Evolutionary conservation across 2,797 vertebrate species (phyloP).

Genomic region (Leptodactylus fallax): DNA sequence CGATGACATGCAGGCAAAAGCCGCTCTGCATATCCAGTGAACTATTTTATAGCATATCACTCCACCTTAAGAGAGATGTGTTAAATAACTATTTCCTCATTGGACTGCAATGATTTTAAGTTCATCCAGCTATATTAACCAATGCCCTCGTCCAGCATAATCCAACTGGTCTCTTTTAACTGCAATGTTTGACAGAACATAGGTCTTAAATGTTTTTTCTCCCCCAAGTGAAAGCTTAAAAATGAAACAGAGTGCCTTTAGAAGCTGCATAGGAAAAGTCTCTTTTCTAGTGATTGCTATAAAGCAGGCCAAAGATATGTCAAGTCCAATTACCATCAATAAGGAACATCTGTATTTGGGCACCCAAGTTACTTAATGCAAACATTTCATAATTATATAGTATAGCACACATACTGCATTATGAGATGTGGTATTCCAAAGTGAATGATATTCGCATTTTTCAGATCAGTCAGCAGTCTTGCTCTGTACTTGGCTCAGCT

Average conservation of each 20-base stretch:
- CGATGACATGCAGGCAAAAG: neutral
- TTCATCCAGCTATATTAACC: conserved; percentile 53
- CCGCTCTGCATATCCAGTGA: neutral
- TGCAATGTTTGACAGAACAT: conserved; percentile 71
- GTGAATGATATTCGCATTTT: conserved; percentile 81
- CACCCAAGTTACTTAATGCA: conserved; percentile 80
- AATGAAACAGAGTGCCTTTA: conserved; percentile 78
- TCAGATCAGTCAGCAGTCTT: conserved; percentile 82
- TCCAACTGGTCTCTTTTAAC: conserved; percentile 72
- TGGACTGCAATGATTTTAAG: conserved; percentile 43
- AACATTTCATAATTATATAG: conserved; percentile 82
- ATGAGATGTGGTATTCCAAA: conserved; percentile 80
- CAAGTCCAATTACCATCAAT: conserved; percentile 83
- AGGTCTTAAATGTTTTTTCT: conserved; percentile 68
- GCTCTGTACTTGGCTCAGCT: conserved; percentile 75
- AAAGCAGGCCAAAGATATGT: conserved; percentile 82
- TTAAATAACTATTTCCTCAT: conserved; percentile 18
- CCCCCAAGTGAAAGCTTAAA: conserved; percentile 70
- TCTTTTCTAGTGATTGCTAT: conserved; percentile 72
- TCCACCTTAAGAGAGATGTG: conserved; percentile 16
- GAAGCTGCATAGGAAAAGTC: conserved; percentile 74
- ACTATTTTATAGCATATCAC: conserved; percentile 22
- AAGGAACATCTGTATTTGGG: conserved; percentile 83
- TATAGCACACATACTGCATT: conserved; percentile 76
- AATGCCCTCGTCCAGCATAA: conserved; percentile 63